phyloP scores from a whole-genome alignment of 1,140 invertebrate genomes.

The Maconellicoccus hirsutus region DNA sequence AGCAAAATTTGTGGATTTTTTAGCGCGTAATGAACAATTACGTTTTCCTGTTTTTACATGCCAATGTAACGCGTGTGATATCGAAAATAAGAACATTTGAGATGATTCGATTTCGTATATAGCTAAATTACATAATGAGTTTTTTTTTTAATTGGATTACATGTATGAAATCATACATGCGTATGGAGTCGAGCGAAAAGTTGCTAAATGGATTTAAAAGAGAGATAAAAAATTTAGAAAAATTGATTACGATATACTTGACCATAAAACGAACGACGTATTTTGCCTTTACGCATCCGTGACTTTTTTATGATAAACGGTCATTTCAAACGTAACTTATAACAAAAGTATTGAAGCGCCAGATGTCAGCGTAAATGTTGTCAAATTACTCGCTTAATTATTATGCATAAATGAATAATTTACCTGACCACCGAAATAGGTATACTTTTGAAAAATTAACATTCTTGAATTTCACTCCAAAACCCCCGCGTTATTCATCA shows the following conservation, averaged over 20 bases:
- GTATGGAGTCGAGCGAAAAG: neutral
- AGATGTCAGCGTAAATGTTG: conserved; percentile 3
- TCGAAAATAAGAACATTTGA: neutral
- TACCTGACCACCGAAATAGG: neutral
- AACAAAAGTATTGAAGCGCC: neutral
- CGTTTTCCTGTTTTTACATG: neutral
- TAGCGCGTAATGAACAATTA: neutral
- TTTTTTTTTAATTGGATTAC: neutral
- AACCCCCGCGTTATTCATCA: neutral
- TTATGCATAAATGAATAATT: neutral
- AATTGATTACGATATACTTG: too few species aligned
- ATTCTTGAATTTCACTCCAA: neutral
- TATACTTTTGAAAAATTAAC: neutral
- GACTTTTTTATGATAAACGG: conserved; percentile 2
- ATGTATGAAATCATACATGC: neutral
- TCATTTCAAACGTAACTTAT: neutral
- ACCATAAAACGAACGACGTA: too few species aligned
- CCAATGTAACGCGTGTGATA: neutral
- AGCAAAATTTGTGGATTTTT: neutral
- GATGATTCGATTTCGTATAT: neutral
- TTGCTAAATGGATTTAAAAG: neutral
- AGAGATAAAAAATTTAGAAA: too few species aligned
- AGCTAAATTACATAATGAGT: neutral
- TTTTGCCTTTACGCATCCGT: neutral
- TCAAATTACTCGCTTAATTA: conserved; percentile 4